phyloP scores from a whole-genome alignment of 1,140 invertebrate genomes.

The Nasonia vitripennis region DNA sequence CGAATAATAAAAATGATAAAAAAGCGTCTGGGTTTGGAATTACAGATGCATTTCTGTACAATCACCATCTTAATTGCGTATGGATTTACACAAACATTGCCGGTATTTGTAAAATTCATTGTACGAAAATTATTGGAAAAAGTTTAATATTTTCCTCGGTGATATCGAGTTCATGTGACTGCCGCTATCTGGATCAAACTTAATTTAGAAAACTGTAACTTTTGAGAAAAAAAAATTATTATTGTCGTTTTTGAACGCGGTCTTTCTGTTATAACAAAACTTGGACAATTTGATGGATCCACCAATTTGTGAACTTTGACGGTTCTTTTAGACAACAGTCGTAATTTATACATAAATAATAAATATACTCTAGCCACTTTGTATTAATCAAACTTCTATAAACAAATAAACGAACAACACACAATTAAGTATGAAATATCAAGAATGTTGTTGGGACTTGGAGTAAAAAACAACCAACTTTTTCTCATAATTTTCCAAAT shows the following conservation, averaged over 20 bases:
- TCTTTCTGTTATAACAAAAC: no score
- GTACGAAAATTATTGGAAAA: constrained; percentile 17
- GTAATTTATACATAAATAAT: neutral
- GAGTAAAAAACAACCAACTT: constrained; percentile 19
- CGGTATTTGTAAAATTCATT: neutral
- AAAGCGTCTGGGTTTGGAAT: neutral
- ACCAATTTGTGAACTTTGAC: neutral
- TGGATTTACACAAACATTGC: constrained; percentile 5
- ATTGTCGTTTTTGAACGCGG: neutral
- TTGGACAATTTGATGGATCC: no score
- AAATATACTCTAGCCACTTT: neutral
- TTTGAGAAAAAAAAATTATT: neutral
- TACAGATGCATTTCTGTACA: neutral
- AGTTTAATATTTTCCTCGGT: constrained; percentile 8
- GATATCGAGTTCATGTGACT: neutral
- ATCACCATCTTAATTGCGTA: neutral
- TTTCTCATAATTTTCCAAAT: constrained; percentile 31
- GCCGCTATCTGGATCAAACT: neutral
- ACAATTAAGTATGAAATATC: neutral
- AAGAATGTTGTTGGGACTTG: neutral
- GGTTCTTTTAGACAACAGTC: neutral
- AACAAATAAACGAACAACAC: neutral
- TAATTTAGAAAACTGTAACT: neutral
- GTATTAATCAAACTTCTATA: neutral
- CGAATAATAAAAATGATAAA: constrained; percentile 19